Evolutionary conservation across 2,888 invertebrate genomes (phyloP).

Genomic region (Macrosiphum euphorbiae): DNA sequence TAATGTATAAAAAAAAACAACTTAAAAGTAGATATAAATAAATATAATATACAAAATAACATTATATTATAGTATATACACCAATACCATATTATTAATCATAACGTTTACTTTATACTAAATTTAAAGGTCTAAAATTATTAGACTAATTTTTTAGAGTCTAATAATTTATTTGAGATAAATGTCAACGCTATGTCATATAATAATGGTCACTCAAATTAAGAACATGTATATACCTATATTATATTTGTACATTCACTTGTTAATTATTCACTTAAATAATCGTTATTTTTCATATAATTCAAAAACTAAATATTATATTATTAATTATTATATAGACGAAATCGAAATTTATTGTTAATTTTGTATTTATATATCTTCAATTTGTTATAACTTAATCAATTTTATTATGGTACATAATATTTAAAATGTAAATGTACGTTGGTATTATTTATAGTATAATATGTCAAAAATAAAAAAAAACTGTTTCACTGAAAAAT

Average conservation of each 20-base stretch:
- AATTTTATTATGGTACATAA: neutral
- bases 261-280: conserved; percentile 50
- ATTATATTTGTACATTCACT: conserved; percentile 36
- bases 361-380: conserved; percentile 15
- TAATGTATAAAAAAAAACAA: neutral
- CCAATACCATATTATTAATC: neutral
- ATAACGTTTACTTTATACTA: conserved; percentile 1
- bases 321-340: conserved; percentile 30
- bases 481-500: neutral
- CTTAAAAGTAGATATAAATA: neutral
- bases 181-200: neutral
- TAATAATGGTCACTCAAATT: conserved; percentile 19
- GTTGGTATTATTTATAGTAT: neutral
- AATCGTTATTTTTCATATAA: conserved; percentile 44
- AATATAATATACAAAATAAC: neutral
- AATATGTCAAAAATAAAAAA: neutral
- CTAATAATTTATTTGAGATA: neutral
- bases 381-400: conserved; percentile 38
- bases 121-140: neutral
- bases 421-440: neutral
- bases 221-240: neutral
- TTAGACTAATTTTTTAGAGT: neutral
- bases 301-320: conserved; percentile 8
- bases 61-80: neutral
- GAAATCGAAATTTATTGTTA: conserved; percentile 27